Conservation (phyloP, 2,888 invertebrate genomes). For the Drosophila neonasuta region DNA sequence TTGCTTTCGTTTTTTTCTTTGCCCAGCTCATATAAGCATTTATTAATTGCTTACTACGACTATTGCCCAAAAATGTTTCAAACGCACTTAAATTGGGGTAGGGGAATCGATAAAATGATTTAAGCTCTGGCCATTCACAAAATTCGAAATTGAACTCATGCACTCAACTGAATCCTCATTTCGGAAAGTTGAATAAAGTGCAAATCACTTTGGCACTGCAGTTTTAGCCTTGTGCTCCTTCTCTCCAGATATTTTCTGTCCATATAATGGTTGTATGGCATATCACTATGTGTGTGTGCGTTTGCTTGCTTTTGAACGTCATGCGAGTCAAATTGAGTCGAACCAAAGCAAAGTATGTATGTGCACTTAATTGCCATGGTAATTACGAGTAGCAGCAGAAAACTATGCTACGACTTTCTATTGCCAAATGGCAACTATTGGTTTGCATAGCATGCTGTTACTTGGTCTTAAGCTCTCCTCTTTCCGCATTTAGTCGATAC, state of each 20-base stretch:
- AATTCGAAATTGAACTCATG: constrained; percentile 15
- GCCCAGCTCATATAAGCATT: too few species aligned
- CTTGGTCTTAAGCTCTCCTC: constrained; percentile 13
- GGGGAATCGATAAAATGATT: constrained; percentile 5
- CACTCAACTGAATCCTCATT: constrained; percentile 16
- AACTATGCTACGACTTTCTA: constrained; percentile 20
- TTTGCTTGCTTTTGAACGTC: too few species aligned
- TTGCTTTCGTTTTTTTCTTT: not conserved
- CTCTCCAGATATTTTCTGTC: constrained; percentile 1
- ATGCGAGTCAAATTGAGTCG: not conserved
- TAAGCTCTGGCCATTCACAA: constrained; percentile 17
- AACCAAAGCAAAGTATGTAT: not conserved
- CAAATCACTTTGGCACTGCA: constrained; percentile 13
- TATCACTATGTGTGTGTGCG: too few species aligned
- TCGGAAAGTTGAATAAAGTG: not conserved
- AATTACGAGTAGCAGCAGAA: constrained; percentile 11
- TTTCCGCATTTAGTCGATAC: not conserved
- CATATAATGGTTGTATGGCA: not conserved
- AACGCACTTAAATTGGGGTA: not conserved
- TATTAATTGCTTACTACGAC: too few species aligned
- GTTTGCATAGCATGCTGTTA: constrained; percentile 19
- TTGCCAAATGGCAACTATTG: constrained; percentile 24
- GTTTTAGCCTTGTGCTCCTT: constrained; percentile 3
- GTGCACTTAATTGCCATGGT: constrained; percentile 45
- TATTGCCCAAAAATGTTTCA: not conserved